Evolutionary conservation across 2,113 vertebrate species (phyloP).

Genomic region (Morphnarchus princeps): DNA sequence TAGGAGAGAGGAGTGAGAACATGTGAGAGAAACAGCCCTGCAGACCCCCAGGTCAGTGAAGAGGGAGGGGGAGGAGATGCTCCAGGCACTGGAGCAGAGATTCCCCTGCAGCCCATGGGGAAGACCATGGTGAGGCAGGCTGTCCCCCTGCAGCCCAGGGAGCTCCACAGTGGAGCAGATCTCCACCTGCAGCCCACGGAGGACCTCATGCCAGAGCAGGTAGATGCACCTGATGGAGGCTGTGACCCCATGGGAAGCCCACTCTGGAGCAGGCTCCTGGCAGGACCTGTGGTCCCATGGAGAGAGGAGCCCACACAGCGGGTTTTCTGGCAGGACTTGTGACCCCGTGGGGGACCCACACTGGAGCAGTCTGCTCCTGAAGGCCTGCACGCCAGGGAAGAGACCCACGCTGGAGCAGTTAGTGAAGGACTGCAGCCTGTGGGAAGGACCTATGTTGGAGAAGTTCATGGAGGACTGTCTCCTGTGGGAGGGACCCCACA

Average conservation of each 20-base stretch:
- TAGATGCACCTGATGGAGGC: background rate
- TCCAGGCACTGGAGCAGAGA: background rate
- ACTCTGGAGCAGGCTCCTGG: background rate
- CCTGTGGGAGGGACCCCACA: no score
- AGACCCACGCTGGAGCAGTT: no score
- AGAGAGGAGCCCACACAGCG: background rate
- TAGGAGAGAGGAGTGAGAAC: background rate
- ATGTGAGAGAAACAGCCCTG: background rate
- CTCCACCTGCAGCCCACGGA: background rate
- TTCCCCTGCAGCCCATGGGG: background rate
- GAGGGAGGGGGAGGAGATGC: background rate
- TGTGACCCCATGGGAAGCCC: accelerated
- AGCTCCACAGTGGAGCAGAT: background rate
- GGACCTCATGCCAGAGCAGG: background rate
- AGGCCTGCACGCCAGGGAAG: no score
- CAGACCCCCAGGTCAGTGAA: background rate
- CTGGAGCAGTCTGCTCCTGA: background rate
- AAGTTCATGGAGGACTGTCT: no score
- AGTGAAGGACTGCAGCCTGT: no score
- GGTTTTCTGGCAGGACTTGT: background rate
- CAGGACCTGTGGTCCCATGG: background rate
- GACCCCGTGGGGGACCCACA: accelerated
- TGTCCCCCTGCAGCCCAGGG: background rate
- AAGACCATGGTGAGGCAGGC: background rate
- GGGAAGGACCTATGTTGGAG: no score